phyloP scores from a whole-genome alignment of 1,140 invertebrate genomes.

The Frieseomelitta varia region DNA sequence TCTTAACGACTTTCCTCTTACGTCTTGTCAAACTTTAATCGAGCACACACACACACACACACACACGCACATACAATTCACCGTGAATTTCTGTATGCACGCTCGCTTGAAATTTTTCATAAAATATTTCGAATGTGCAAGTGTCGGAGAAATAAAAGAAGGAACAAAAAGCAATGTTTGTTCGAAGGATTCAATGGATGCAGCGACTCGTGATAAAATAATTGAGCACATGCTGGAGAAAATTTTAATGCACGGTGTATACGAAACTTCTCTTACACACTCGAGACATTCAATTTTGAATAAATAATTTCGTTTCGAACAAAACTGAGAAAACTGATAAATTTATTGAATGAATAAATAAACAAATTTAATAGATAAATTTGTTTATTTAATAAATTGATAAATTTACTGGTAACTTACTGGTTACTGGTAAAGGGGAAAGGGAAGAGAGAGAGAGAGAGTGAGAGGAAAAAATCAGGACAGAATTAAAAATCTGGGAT shows the following conservation, averaged over 20 bases:
- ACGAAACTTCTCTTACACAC: no score
- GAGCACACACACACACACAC: background rate
- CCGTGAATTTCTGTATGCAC: background rate
- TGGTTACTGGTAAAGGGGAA: no score
- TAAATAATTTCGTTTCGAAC: no score
- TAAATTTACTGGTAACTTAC: background rate
- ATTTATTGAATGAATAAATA: no score
- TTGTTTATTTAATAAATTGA: background rate
- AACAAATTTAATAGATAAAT: no score
- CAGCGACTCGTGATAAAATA: background rate
- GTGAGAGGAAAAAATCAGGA: background rate
- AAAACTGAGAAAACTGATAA: no score
- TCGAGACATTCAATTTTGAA: no score
- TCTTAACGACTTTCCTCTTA: slow-evolving; percentile 61
- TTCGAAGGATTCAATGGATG: background rate
- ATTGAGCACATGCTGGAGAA: background rate
- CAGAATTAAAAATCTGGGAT: background rate
- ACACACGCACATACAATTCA: background rate
- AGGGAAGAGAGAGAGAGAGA: background rate
- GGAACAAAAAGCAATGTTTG: background rate
- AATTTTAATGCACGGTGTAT: no score
- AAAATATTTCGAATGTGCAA: slow-evolving; percentile 5
- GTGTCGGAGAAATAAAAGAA: no score
- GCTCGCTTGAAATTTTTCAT: background rate
- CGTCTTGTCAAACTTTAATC: slow-evolving; percentile 54